Evolutionary conservation across 2,797 vertebrate genomes (phyloP).

Genomic region (Anguilla marmorata): DNA sequence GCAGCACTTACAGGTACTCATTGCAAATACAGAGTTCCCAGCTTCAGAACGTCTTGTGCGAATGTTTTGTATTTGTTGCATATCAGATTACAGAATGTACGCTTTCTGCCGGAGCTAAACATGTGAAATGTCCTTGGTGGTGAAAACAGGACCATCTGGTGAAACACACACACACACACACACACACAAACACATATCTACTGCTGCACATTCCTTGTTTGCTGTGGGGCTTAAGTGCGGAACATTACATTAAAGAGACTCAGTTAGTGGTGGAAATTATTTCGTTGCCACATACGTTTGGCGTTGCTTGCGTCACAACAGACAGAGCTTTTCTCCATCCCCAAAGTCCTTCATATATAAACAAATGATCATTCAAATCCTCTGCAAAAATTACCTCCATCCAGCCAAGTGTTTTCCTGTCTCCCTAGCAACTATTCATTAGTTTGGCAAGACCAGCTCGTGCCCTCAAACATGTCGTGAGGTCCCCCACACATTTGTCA

Average conservation of each 20-base stretch:
- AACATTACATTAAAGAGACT: conserved; percentile 43
- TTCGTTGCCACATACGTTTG: conserved; percentile 54
- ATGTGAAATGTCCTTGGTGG: conserved; percentile 36
- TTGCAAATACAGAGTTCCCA: conserved; percentile 42
- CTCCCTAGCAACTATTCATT: conserved; percentile 61
- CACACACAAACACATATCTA: conserved; percentile 19
- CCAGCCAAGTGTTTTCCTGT: conserved; percentile 50
- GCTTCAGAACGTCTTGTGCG: conserved; percentile 37
- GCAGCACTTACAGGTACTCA: conserved; percentile 23
- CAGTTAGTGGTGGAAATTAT: conserved; percentile 61
- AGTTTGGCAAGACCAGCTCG: conserved; percentile 30
- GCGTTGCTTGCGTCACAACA: conserved; percentile 52
- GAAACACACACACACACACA: background rate
- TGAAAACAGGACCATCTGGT: conserved; percentile 15
- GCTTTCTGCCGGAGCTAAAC: conserved; percentile 31
- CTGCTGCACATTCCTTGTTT: conserved; percentile 40
- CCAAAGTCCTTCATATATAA: conserved; percentile 53
- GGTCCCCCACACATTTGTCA: background rate
- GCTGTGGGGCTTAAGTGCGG: conserved; percentile 36
- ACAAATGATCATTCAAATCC: conserved; percentile 53
- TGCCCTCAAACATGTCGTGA: conserved; percentile 19
- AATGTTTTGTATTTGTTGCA: conserved; percentile 55
- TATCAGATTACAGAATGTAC: conserved; percentile 50
- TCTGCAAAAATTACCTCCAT: conserved; percentile 55
- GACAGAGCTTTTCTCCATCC: conserved; percentile 54